Conservation (phyloP, 2,888 invertebrate genomes). For the Amitus sp. region DNA sequence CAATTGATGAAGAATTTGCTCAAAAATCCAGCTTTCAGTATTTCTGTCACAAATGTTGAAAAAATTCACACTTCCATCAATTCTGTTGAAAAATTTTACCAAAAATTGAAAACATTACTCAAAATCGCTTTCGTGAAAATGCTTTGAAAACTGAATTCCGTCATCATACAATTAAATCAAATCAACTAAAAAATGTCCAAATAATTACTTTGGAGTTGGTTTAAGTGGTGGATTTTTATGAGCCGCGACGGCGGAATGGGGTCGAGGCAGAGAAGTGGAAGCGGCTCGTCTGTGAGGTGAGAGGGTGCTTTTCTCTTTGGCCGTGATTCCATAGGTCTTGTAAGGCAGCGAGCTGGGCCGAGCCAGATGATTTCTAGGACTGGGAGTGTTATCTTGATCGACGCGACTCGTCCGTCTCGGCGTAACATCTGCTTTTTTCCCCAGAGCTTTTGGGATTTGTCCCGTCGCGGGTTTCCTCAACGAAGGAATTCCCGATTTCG, state of each 20-base stretch:
- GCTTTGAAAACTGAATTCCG: too few relatives aligned
- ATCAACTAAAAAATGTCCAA: conserved; percentile 2
- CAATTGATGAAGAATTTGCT: too few relatives aligned
- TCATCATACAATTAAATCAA: too few relatives aligned
- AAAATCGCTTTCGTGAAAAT: too few relatives aligned
- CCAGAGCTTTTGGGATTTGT: conserved; percentile 29
- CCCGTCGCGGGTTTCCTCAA: conserved; percentile 50
- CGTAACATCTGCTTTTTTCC: conserved; percentile 46
- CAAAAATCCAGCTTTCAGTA: too few relatives aligned
- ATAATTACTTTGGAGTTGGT: conserved; percentile 66
- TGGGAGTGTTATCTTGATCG: conserved; percentile 68
- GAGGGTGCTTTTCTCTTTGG: conserved; percentile 54
- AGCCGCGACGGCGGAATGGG: conserved; percentile 60
- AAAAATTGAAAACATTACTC: too few relatives aligned
- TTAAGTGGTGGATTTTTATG: conserved; percentile 49
- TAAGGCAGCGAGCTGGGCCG: conserved; percentile 79
- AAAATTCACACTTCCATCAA: too few relatives aligned
- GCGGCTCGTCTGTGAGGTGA: conserved; percentile 73
- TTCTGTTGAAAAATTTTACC: too few relatives aligned
- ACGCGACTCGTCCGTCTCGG: conserved; percentile 71
- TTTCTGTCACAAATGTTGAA: too few relatives aligned
- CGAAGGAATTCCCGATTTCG: conserved; percentile 58
- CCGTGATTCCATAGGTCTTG: conserved; percentile 48
- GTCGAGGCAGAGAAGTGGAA: conserved; percentile 73
- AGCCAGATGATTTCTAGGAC: conserved; percentile 64